phyloP scores from a whole-genome alignment of 2,888 invertebrate genomes.

The Sceliomorpha sp. region DNA sequence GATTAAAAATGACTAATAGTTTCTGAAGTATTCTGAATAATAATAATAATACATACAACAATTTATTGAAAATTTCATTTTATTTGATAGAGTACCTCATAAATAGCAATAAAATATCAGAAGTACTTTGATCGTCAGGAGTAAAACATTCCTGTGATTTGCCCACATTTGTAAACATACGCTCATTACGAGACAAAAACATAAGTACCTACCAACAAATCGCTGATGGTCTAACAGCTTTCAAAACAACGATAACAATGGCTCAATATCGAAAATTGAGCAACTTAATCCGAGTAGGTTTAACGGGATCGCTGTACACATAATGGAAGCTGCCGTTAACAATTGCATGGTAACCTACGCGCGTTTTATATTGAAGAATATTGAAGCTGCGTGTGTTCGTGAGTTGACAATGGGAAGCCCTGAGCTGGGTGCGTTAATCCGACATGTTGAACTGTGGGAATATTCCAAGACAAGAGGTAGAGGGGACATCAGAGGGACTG shows the following conservation, averaged over 20 bases:
- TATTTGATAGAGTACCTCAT: no score
- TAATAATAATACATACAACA: no score
- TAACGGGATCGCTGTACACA: constrained; percentile 54
- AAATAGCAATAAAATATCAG: no score
- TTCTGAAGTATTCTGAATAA: no score
- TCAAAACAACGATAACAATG: constrained; percentile 45
- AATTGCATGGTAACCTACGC: constrained; percentile 67
- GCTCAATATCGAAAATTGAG: constrained; percentile 55
- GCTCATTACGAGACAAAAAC: no score
- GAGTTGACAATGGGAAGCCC: constrained; percentile 71
- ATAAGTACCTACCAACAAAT: no score
- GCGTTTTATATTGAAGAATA: constrained; percentile 71
- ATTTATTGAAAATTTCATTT: no score
- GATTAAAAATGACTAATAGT: no score
- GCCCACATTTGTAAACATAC: no score
- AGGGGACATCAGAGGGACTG: constrained; percentile 33
- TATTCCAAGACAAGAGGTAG: constrained; percentile 57
- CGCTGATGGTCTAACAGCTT: no score
- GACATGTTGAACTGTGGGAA: constrained; percentile 67
- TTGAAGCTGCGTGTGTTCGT: constrained; percentile 61
- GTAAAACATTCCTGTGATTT: no score
- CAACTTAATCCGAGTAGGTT: constrained; percentile 69
- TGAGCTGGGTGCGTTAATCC: constrained; percentile 68
- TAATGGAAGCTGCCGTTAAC: constrained; percentile 66
- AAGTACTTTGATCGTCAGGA: no score